A percentile compares a stretch with the other conserved stretches of the same genome.
These are phyloP conservation scores for Cassiopea andromeda DNA, from an alignment of 30 jellyfish, hydroid and myxozoan species.

Conservation along the genomic window DNA sequence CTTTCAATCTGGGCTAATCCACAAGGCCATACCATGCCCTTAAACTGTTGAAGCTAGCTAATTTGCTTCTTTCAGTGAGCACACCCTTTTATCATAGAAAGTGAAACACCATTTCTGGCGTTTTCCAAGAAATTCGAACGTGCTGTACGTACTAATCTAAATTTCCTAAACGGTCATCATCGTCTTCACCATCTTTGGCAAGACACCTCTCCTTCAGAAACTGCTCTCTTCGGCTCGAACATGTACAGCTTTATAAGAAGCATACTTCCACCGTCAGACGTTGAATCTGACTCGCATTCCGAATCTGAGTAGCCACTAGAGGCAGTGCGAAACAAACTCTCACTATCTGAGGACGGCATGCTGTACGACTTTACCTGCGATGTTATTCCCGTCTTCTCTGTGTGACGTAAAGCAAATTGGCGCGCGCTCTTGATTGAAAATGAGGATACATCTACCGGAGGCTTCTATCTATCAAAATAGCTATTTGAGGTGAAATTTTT, in stretches of 20 bases:
- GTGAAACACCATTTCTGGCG: slow-evolving; percentile 16
- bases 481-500: no score
- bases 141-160: slow-evolving; percentile 29
- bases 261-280: slow-evolving; percentile 33
- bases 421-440: no score
- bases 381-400: no score
- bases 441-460: no score
- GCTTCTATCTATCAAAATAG: no score
- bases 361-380: no score
- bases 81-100: neutral
- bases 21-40: neutral
- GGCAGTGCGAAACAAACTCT: no score
- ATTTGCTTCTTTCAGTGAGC: neutral
- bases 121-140: slow-evolving; percentile 2
- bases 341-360: no score
- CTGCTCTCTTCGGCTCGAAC: slow-evolving; percentile 50
- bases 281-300: slow-evolving; percentile 7
- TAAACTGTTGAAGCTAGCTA: neutral
- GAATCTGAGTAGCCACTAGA: no score
- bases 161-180: slow-evolving; percentile 42
- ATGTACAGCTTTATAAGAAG: slow-evolving; percentile 39
- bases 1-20: neutral
- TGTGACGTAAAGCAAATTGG: no score
- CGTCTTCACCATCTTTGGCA: slow-evolving; percentile 38
- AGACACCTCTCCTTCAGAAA: slow-evolving; percentile 31